Conservation (phyloP, 2,113 vertebrate genomes). For the Campylomormyrus tamandua region DNA sequence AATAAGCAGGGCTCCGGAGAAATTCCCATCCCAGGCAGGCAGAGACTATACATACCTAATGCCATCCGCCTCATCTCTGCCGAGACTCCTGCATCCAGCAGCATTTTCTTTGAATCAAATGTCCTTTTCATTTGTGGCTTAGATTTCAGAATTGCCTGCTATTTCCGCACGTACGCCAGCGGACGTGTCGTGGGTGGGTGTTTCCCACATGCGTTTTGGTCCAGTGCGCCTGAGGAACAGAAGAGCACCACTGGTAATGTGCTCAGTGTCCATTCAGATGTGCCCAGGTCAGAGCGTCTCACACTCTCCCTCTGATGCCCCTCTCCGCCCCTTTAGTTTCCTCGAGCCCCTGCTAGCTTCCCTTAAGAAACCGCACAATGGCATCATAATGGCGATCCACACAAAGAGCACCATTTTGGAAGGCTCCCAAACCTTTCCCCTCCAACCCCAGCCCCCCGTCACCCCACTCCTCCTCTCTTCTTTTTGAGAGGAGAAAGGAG, state of each 20-base stretch:
- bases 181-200: slow-evolving; percentile 20
- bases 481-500: slow-evolving; percentile 20
- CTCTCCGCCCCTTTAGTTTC: slow-evolving; percentile 43
- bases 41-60: neutral
- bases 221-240: slow-evolving; percentile 49
- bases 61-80: neutral
- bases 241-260: slow-evolving; percentile 48
- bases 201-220: slow-evolving; percentile 43
- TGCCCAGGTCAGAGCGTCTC: slow-evolving; percentile 61
- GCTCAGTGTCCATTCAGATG: slow-evolving; percentile 49
- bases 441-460: slow-evolving; percentile 34
- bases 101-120: neutral
- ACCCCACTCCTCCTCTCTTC: slow-evolving; percentile 7
- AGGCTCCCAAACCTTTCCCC: slow-evolving; percentile 36
- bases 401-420: slow-evolving; percentile 52
- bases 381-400: slow-evolving; percentile 57
- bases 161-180: neutral
- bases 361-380: slow-evolving; percentile 50
- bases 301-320: slow-evolving; percentile 48
- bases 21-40: neutral
- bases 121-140: neutral
- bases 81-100: neutral
- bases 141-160: neutral
- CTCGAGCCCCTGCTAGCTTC: slow-evolving; percentile 19
- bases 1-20: no score